phyloP scores from a whole-genome alignment of 2,888 invertebrate genomes.

The Heliconius ismenius region DNA sequence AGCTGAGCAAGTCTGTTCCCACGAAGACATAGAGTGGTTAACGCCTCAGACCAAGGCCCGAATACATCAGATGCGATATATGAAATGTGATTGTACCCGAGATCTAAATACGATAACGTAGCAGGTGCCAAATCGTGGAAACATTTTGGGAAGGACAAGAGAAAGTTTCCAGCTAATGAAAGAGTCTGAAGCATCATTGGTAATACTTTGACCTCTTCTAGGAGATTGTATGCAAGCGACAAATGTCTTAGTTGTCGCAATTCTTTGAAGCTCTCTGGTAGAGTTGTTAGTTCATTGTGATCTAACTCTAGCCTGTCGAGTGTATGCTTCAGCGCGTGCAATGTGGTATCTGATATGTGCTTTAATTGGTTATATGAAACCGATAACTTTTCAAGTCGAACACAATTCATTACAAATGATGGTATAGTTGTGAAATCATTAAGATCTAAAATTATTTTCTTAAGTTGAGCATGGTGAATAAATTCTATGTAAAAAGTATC shows the following conservation, averaged over 20 bases:
- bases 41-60: slow-evolving; percentile 85
- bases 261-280: slow-evolving; percentile 84
- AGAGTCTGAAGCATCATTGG: slow-evolving; percentile 85
- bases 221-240: slow-evolving; percentile 88
- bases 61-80: slow-evolving; percentile 86
- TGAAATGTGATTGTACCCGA: slow-evolving; percentile 90
- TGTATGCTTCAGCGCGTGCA: slow-evolving; percentile 84
- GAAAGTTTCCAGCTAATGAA: slow-evolving; percentile 87
- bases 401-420: slow-evolving; percentile 82
- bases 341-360: slow-evolving; percentile 84
- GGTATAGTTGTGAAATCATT: slow-evolving; percentile 86
- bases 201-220: slow-evolving; percentile 76
- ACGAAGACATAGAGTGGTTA: slow-evolving; percentile 87
- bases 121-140: slow-evolving; percentile 84
- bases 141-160: slow-evolving; percentile 84
- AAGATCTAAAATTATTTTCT: slow-evolving; percentile 88
- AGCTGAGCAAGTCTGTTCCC: slow-evolving; percentile 88
- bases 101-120: slow-evolving; percentile 85
- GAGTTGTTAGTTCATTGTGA: slow-evolving; percentile 84
- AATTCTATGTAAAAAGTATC: slow-evolving; percentile 84
- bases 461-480: slow-evolving; percentile 84
- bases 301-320: slow-evolving; percentile 90
- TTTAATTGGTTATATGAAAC: slow-evolving; percentile 87
- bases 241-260: slow-evolving; percentile 85
- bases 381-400: slow-evolving; percentile 87